A percentile compares a stretch with the other conserved stretches of the same genome.
phyloP scores from a whole-genome alignment of 2,888 invertebrate species.

The Mesoligia furuncula region DNA sequence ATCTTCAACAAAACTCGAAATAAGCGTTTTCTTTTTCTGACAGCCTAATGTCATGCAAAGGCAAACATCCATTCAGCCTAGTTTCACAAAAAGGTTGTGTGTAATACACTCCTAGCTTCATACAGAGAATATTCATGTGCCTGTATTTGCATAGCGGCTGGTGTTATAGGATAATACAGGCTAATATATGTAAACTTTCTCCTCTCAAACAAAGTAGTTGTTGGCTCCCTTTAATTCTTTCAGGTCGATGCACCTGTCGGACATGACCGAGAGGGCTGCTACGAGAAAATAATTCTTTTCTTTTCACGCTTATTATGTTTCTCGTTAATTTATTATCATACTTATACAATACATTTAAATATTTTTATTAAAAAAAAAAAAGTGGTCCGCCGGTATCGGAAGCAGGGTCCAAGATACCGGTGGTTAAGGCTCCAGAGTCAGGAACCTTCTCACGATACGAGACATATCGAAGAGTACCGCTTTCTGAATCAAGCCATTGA shows the following conservation, averaged over 20 bases:
- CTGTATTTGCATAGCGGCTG: conserved; percentile 11
- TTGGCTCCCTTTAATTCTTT: conserved; percentile 59
- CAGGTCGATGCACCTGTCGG: conserved; percentile 60
- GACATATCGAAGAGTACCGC: not conserved
- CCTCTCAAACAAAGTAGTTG: conserved; percentile 53
- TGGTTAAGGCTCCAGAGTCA: too few relatives aligned
- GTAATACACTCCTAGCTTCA: conserved; percentile 10
- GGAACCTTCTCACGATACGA: not conserved
- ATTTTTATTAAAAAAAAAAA: too few relatives aligned
- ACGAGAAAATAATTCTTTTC: not conserved
- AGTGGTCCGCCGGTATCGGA: too few relatives aligned
- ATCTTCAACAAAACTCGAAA: not conserved
- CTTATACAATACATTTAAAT: too few relatives aligned
- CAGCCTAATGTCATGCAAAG: conserved; percentile 28
- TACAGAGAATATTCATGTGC: conserved; percentile 42
- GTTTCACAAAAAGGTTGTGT: conserved; percentile 35
- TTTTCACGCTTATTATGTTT: too few relatives aligned
- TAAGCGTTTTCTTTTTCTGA: not conserved
- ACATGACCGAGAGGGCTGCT: conserved; percentile 45
- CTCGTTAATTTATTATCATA: not conserved
- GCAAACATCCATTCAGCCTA: conserved; percentile 40
- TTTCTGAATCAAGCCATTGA: not conserved
- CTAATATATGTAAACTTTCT: conserved; percentile 65
- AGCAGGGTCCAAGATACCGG: too few relatives aligned
- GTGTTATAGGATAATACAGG: conserved; percentile 48